These are phyloP conservation scores for Ligdia adustata DNA, from an alignment of 2,888 invertebrate genomes.

Conservation along the genomic window DNA sequence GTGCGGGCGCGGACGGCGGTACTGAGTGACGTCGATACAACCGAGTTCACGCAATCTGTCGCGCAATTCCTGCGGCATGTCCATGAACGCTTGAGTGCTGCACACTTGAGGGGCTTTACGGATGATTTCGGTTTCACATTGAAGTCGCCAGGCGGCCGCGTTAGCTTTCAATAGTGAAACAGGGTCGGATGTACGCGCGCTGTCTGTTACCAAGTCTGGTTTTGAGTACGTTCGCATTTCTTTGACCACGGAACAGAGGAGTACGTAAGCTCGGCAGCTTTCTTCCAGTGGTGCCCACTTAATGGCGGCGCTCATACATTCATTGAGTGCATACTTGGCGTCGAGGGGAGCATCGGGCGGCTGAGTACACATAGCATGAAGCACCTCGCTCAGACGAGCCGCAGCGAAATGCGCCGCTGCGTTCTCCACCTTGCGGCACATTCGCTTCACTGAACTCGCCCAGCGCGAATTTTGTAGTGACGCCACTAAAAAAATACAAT, in stretches of 20 bases:
- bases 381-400: constrained; percentile 89
- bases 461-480: constrained; percentile 92
- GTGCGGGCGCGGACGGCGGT: constrained; percentile 18
- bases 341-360: constrained; percentile 46
- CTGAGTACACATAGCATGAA: constrained; percentile 85
- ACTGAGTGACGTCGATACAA: constrained; percentile 61
- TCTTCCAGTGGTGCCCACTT: constrained; percentile 92
- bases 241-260: constrained; percentile 53
- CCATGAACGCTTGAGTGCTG: constrained; percentile 60
- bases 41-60: constrained; percentile 65
- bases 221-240: constrained; percentile 48
- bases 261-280: constrained; percentile 91
- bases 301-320: constrained; percentile 90
- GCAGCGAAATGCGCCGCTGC: constrained; percentile 91
- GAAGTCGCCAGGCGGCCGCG: constrained; percentile 56
- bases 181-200: constrained; percentile 37
- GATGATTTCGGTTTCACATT: constrained; percentile 64
- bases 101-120: constrained; percentile 62
- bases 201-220: constrained; percentile 51
- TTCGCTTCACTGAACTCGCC: constrained; percentile 91
- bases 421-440: constrained; percentile 92
- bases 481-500: constrained; percentile 61
- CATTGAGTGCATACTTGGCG: constrained; percentile 84
- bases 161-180: constrained; percentile 42
- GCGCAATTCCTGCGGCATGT: constrained; percentile 60